Conservation (phyloP, 2,113 vertebrate genomes). For the Rana temporaria region DNA sequence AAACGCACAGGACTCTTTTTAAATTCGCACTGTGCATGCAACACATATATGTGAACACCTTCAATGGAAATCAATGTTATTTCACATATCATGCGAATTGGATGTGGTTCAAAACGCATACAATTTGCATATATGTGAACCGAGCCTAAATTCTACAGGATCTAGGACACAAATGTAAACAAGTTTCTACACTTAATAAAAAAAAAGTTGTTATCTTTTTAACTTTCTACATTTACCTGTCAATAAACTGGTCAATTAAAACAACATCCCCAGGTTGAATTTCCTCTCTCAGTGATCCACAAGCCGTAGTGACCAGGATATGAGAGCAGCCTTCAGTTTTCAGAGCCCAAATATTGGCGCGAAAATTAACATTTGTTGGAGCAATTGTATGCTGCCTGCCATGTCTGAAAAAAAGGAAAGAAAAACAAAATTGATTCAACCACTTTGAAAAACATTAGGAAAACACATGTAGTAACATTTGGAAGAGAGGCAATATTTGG, state of each 20-base stretch:
- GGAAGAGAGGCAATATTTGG: too few relatives aligned
- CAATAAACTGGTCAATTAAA: slow-evolving; percentile 95
- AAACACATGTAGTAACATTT: background rate
- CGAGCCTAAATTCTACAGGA: too few relatives aligned
- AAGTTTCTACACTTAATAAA: slow-evolving; percentile 50
- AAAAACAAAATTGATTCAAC: background rate
- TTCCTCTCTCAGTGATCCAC: slow-evolving; percentile 91
- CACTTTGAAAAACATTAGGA: too few relatives aligned
- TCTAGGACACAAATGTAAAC: background rate
- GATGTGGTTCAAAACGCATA: too few relatives aligned
- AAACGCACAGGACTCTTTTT: too few relatives aligned
- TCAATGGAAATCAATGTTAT: too few relatives aligned
- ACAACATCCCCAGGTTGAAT: slow-evolving; percentile 95
- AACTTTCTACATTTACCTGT: slow-evolving; percentile 78
- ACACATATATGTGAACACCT: too few relatives aligned
- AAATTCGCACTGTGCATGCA: too few relatives aligned
- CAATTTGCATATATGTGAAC: too few relatives aligned
- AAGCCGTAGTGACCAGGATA: slow-evolving; percentile 90
- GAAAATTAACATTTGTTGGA: slow-evolving; percentile 86
- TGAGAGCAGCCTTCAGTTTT: slow-evolving; percentile 93
- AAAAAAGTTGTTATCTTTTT: too few relatives aligned
- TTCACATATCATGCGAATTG: too few relatives aligned
- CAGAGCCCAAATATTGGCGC: slow-evolving; percentile 95
- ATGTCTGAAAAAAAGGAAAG: slow-evolving; percentile 73
- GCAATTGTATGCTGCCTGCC: slow-evolving; percentile 93